These are phyloP conservation scores for Acipenser ruthenus DNA, from an alignment of 2,797 vertebrate genomes.

Conservation along the genomic window DNA sequence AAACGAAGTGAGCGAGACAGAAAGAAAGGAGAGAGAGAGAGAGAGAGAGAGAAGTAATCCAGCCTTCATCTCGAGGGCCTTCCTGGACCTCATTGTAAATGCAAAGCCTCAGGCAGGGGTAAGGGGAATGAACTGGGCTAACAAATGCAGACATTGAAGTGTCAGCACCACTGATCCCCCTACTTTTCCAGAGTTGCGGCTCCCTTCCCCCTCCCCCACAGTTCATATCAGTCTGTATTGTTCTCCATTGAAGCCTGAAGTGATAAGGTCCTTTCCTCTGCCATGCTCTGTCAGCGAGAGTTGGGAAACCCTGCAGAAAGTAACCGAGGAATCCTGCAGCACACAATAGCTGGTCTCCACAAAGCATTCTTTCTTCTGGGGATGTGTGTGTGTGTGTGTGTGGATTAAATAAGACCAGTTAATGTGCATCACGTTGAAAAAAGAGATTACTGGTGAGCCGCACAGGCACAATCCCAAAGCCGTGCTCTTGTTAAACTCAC, in stretches of 20 bases:
- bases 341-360: slow-evolving; percentile 65
- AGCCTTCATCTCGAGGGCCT: slow-evolving; percentile 36
- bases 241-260: slow-evolving; percentile 61
- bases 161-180: slow-evolving; percentile 26
- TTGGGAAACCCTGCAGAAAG: slow-evolving; percentile 36
- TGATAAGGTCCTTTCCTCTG: slow-evolving; percentile 50
- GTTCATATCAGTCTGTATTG: slow-evolving; percentile 58
- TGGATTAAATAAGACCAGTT: too few species aligned
- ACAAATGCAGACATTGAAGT: slow-evolving; percentile 44
- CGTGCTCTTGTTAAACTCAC: too few species aligned
- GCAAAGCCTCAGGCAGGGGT: slow-evolving; percentile 50
- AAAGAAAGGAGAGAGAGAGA: slow-evolving; percentile 10
- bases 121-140: slow-evolving; percentile 38
- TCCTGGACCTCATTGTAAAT: slow-evolving; percentile 55
- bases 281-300: slow-evolving; percentile 49
- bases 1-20: background rate
- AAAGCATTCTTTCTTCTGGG: slow-evolving; percentile 57
- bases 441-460: too few species aligned
- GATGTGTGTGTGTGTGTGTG: slow-evolving; percentile 18
- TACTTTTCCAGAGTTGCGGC: slow-evolving; percentile 24
- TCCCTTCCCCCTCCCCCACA: slow-evolving; percentile 25
- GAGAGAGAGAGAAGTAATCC: slow-evolving; percentile 27
- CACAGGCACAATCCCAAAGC: too few species aligned
- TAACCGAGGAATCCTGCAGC: slow-evolving; percentile 40
- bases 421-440: too few species aligned